Percentiles rank a stretch among this genome's conserved stretches.
Evolutionary conservation across 2,888 invertebrate genomes (phyloP).

Genomic region (Pteria penguin): DNA sequence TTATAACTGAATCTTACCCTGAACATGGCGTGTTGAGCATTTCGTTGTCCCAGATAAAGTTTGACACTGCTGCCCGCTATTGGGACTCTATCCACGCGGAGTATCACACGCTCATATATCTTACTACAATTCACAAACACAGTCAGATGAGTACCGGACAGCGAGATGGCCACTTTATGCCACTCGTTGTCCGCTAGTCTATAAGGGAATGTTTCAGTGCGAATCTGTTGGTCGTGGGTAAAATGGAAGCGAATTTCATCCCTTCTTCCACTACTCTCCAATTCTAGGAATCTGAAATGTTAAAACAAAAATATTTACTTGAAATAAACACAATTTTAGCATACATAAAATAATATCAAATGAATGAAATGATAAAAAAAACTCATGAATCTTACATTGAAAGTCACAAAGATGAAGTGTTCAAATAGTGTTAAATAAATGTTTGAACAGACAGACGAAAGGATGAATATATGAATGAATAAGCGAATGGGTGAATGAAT

Average conservation of each 20-base stretch:
- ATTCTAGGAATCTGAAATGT: conserved; percentile 91
- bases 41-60: conserved; percentile 93
- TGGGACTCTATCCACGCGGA: conserved; percentile 85
- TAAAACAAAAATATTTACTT: too few species aligned
- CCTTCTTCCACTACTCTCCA: conserved; percentile 93
- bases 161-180: conserved; percentile 91
- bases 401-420: too few species aligned
- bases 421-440: too few species aligned
- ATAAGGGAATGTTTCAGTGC: conserved; percentile 91
- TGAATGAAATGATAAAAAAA: too few species aligned
- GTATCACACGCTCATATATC: conserved; percentile 88
- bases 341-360: too few species aligned
- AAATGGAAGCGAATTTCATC: conserved; percentile 84
- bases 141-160: conserved; percentile 89
- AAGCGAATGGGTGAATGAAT: too few species aligned
- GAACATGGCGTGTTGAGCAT: conserved; percentile 90
- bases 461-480: too few species aligned
- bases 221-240: conserved; percentile 69
- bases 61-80: conserved; percentile 59
- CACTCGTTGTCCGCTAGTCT: conserved; percentile 92
- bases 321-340: too few species aligned
- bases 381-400: too few species aligned
- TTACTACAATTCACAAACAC: conserved; percentile 93
- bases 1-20: conserved; percentile 84
- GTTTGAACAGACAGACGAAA: too few species aligned